Evolutionary conservation across 2,797 vertebrate genomes (phyloP).

Genomic region (Acanthiza pusilla): DNA sequence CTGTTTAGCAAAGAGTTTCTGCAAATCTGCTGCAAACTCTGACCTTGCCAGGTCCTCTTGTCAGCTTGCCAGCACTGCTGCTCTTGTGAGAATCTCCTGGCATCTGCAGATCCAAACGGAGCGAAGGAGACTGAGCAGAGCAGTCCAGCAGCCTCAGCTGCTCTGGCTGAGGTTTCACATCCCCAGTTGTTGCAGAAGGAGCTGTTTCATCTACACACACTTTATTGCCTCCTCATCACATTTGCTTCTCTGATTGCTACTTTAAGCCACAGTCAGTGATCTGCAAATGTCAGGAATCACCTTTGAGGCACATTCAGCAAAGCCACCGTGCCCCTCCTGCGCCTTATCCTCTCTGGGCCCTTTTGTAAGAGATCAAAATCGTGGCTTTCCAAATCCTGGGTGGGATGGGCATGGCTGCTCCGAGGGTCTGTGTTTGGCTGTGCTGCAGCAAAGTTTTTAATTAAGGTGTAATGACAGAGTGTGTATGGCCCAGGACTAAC

Average conservation of each 20-base stretch:
- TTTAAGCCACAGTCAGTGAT: background rate
- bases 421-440: fast-evolving
- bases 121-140: background rate
- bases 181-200: background rate
- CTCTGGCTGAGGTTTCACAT: background rate
- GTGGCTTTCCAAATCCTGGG: fast-evolving
- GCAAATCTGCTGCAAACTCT: background rate
- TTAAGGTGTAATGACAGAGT: background rate
- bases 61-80: background rate
- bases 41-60: background rate
- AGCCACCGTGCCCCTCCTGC: background rate
- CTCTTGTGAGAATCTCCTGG: background rate
- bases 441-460: background rate
- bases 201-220: background rate
- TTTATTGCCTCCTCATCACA: background rate
- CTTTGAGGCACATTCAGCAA: background rate
- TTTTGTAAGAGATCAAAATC: background rate
- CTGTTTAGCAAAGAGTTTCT: background rate
- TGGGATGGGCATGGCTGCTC: background rate
- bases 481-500: background rate
- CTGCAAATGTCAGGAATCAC: background rate
- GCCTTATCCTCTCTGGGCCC: background rate
- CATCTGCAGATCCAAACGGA: background rate
- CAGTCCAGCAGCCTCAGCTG: background rate
- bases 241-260: background rate